phyloP scores from a whole-genome alignment of 2,888 invertebrate species.

The Anthophora plumipes region DNA sequence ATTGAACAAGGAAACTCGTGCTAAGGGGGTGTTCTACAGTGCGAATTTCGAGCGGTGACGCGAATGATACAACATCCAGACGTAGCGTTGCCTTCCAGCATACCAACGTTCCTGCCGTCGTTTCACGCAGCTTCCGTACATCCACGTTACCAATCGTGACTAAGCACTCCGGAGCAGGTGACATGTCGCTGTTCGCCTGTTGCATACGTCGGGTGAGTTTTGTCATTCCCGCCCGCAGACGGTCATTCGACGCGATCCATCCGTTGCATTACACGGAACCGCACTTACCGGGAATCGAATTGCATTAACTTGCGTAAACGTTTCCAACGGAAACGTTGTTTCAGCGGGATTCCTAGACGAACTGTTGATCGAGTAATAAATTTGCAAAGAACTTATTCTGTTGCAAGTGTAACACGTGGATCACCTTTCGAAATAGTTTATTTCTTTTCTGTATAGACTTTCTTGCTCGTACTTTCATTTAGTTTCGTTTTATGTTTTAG shows the following conservation, averaged over 20 bases:
- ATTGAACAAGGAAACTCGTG: not conserved
- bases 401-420: no score
- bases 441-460: no score
- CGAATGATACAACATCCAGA: slow-evolving; percentile 40
- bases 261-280: not conserved
- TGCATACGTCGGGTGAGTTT: slow-evolving; percentile 81
- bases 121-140: not conserved
- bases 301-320: not conserved
- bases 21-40: no score
- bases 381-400: no score
- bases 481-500: no score
- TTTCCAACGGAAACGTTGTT: not conserved
- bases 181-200: slow-evolving; percentile 80
- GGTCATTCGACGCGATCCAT: not conserved
- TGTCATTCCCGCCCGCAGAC: not conserved
- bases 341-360: not conserved
- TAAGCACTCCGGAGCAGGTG: slow-evolving; percentile 5
- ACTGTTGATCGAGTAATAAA: no score
- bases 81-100: not conserved
- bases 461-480: no score
- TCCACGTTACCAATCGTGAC: not conserved
- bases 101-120: not conserved
- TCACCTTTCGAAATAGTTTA: no score
- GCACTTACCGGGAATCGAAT: not conserved
- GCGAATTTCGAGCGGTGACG: not conserved